Conservation (phyloP, 2,797 vertebrate species). For the Myotis pilosus region DNA sequence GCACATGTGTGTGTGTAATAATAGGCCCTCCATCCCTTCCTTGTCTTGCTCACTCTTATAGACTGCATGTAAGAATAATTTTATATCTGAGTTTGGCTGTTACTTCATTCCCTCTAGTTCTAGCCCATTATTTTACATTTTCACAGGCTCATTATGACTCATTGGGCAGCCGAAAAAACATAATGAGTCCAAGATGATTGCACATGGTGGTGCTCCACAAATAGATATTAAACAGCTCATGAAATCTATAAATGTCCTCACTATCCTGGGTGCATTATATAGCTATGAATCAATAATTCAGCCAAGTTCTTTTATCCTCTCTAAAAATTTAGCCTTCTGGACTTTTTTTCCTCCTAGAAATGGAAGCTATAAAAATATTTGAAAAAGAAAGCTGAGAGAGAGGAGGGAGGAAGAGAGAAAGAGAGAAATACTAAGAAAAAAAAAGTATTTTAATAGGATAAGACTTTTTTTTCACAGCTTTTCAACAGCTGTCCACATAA, state of each 20-base stretch:
- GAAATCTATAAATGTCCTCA: conserved; percentile 79
- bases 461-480: neutral
- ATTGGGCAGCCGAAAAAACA: conserved; percentile 80
- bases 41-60: conserved; percentile 68
- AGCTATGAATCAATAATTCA: conserved; percentile 80
- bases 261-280: conserved; percentile 76
- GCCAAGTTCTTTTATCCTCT: conserved; percentile 71
- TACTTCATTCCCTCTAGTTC: conserved; percentile 79
- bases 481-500: neutral
- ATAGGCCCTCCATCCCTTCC: neutral
- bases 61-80: conserved; percentile 68
- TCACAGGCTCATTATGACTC: conserved; percentile 81
- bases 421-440: neutral
- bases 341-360: conserved; percentile 48
- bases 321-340: conserved; percentile 68
- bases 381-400: neutral
- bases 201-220: conserved; percentile 77
- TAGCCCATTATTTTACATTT: conserved; percentile 81
- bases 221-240: conserved; percentile 80
- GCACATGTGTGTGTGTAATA: neutral
- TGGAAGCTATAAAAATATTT: conserved; percentile 36
- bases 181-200: conserved; percentile 77
- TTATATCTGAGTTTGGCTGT: conserved; percentile 75
- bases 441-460: neutral
- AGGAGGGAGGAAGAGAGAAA: neutral